Evolutionary conservation across 2,888 invertebrate genomes (phyloP), one percentile per base, ranked within the genome.

Genomic region (Ormyrus labotus): DNA sequence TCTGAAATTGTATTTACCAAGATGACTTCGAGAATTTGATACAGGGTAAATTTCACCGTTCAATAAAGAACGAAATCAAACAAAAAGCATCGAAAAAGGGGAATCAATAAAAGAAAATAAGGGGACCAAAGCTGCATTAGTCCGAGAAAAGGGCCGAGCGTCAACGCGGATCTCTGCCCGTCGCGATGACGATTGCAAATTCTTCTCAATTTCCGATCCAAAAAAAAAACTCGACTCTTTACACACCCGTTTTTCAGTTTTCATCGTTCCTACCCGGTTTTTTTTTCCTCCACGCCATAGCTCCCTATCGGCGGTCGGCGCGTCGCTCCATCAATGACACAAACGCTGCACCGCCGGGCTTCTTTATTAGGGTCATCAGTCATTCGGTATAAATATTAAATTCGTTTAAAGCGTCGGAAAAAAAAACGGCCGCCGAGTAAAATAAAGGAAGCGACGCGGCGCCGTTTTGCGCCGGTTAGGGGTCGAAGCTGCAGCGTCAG

Each of bases 351-450:
- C 64, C 8, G 87, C 87, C 19, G 19, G 19, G 87, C 86, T 88
- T 88, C 88, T 88, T 89, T 90, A 89, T 90, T 88, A 86, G 86
- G 87, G 90, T 90, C 90, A 90, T 90, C 90, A 90, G 90, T 90
- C 90, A 90, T 89, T 90, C 88, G 87, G 89, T 89, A 90, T 90
- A 90, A 90, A 90, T 90, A 90, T 90, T 90, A 90, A 90, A 90
- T 90, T 90, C 88, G 90, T 87, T 90, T 61, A 61, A 65, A 67
- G 1, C 8, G 11, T n/a, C 89, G 90, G 90, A 89, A 19, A 19
- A 19, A 19, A 19, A 19, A 19, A 19, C 65, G 78, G 79, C 67
- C 80, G 53, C 19, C 72, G 80, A 77, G 58, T 57, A 74, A 80
- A 10, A 64, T 9, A 70, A 34, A 58, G 10, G 19, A 58, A 45